A percentile compares a stretch with the other conserved stretches of the same genome.
Evolutionary conservation across 2,113 vertebrate species (phyloP).

Genomic region (Macquaria ambigua): DNA sequence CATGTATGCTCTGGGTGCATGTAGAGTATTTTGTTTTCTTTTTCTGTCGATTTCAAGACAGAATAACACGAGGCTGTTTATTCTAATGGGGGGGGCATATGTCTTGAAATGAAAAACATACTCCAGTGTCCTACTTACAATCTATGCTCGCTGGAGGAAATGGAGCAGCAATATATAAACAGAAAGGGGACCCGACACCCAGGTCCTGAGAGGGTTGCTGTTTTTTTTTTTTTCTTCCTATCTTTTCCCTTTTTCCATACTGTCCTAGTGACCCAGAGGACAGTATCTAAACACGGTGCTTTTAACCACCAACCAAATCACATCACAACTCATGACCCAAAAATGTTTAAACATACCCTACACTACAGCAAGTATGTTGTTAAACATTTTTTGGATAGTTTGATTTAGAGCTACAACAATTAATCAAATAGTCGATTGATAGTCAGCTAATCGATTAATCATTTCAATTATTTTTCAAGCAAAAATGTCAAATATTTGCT

Average conservation of each 20-base stretch:
- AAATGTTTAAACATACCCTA: not conserved
- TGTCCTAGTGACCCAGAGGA: slow-evolving; percentile 55
- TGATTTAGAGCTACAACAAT: too few species aligned
- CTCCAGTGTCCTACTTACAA: slow-evolving; percentile 61
- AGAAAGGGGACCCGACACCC: slow-evolving; percentile 47
- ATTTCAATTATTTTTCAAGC: too few species aligned
- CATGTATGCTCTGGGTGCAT: not conserved
- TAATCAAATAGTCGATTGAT: too few species aligned
- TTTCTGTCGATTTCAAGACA: not conserved
- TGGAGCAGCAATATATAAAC: slow-evolving; percentile 71
- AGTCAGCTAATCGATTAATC: too few species aligned
- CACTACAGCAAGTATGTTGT: not conserved
- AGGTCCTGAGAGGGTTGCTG: slow-evolving; percentile 39
- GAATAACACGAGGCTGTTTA: slow-evolving; percentile 15
- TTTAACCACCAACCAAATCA: slow-evolving; percentile 4
- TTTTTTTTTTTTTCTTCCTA: not conserved
- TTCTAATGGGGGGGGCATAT: not conserved
- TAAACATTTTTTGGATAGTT: not conserved
- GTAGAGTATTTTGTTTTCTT: not conserved
- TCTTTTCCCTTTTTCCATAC: slow-evolving; percentile 5
- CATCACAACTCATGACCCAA: not conserved
- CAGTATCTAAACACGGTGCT: slow-evolving; percentile 6
- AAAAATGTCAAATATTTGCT: too few species aligned
- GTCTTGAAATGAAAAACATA: slow-evolving; percentile 41
- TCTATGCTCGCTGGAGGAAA: slow-evolving; percentile 61